phyloP scores from a whole-genome alignment of 1,140 invertebrate species.

The Adelges cooleyi region DNA sequence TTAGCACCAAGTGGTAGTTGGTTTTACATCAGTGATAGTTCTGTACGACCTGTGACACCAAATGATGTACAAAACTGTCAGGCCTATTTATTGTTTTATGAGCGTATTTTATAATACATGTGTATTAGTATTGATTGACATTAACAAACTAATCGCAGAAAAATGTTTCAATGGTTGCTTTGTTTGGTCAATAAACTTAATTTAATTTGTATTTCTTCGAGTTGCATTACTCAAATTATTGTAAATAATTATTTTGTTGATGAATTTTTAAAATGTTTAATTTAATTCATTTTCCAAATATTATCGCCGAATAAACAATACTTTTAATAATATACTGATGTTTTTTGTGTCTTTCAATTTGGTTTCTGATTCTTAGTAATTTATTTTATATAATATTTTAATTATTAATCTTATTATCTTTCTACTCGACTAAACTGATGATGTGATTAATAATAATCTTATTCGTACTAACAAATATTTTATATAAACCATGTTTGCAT shows the following conservation, averaged over 20 bases:
- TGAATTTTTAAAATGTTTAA: background rate
- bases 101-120: constrained; percentile 57
- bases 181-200: background rate
- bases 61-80: constrained; percentile 69
- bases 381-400: too few relatives aligned
- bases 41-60: constrained; percentile 67
- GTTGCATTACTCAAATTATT: background rate
- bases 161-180: background rate
- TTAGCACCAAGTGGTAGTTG: constrained; percentile 51
- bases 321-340: too few relatives aligned
- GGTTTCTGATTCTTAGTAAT: too few relatives aligned
- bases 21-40: constrained; percentile 86
- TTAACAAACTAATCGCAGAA: background rate
- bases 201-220: constrained; percentile 14
- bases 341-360: too few relatives aligned
- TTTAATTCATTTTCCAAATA: background rate
- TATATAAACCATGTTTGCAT: too few relatives aligned
- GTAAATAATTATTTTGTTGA: constrained; percentile 18
- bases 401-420: too few relatives aligned
- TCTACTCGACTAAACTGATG: too few relatives aligned
- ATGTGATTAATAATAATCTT: too few relatives aligned
- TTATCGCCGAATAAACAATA: background rate
- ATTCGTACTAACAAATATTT: too few relatives aligned
- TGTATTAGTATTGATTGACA: background rate
- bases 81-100: constrained; percentile 97